Base-by-base conservation (phyloP, 2,797 vertebrate genomes). In the Florisuga fusca region DNA sequence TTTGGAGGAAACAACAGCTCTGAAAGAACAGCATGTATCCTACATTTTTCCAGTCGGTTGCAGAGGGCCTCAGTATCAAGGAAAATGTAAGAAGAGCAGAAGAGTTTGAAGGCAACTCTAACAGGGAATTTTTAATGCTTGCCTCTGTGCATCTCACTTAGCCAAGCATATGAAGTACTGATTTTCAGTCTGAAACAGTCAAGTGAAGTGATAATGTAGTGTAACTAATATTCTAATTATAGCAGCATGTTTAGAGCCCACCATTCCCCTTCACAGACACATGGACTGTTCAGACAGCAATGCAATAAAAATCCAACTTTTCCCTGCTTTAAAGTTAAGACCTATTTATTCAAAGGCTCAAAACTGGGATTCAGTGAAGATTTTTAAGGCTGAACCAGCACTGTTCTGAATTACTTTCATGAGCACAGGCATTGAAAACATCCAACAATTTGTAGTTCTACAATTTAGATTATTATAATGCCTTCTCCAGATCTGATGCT, bases 211-310 rank as follows among this genome's bases (percentile, higher is more conserved):
- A 80, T 88, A 76, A 94, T 84, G 82, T 75, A 55, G 50, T 86
- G 85, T 93, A 88, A 94, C 89, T 81, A 94, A 96, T 90, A 94
- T 22, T 68, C 87, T 87, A 92, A 96, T 94, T 91, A 89, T 11
- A 74, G 66, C 80, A 78, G 58, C 51, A 43, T 16, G 33, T 34
- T 78, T 86, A 69, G 46, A 8, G 75, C 55, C 27, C 69, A 84
- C 64, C 34, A 88, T 48, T 93, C 48, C 58, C 63, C 81, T 58
- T 36, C 92, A 83, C 50, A 43, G 69, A 68, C 80, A 87, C 6
- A 7, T 2, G 46, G 86, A 68, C 46, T 21, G 20, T 46, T 46
- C 46, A 53, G 89, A 79, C 38, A 63, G 33, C 31, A 79, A 10
- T 7, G 14, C 27, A 83, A 63, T 26, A 36, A 92, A 92, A 74